Evolutionary conservation across 1,140 invertebrate species (phyloP).

Genomic region (Matsumurasca onukii): DNA sequence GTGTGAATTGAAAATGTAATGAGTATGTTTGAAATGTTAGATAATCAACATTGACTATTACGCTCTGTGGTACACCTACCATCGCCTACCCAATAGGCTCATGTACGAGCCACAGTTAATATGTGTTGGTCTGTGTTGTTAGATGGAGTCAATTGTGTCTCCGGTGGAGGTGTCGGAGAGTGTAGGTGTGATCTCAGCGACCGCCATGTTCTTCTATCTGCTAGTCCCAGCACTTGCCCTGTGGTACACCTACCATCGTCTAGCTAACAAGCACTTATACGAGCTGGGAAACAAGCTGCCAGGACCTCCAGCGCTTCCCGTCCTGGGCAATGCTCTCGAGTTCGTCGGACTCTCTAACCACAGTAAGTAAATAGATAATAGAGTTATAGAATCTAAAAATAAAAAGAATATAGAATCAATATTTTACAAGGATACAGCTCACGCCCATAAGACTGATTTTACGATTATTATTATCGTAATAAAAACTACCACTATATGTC

Average conservation of each 20-base stretch:
- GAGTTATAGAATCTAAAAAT: background rate
- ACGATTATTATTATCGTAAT: no score
- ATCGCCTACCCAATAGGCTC: constrained; percentile 65
- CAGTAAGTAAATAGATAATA: constrained; percentile 35
- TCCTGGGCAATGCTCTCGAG: constrained; percentile 70
- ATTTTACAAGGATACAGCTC: background rate
- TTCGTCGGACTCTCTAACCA: constrained; percentile 48
- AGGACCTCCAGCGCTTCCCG: constrained; percentile 65
- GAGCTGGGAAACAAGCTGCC: constrained; percentile 68
- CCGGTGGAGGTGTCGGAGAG: constrained; percentile 11
- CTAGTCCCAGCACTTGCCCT: constrained; percentile 65
- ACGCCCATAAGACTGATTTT: no score
- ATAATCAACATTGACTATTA: no score
- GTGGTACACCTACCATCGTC: constrained; percentile 70
- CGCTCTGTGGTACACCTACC: constrained; percentile 73
- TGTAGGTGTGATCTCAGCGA: constrained; percentile 48
- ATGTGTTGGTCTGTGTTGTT: no score
- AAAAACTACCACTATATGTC: no score
- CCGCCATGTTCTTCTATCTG: constrained; percentile 63
- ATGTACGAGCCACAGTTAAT: constrained; percentile 66
- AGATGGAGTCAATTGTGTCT: constrained; percentile 31
- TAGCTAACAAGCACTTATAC: constrained; percentile 65
- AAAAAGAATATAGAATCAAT: background rate
- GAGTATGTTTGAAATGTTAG: no score
- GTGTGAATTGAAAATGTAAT: no score